These are phyloP conservation scores for Montipora foliosa DNA, from an alignment of 64 coral and sea anemone species.

Conservation along the genomic window DNA sequence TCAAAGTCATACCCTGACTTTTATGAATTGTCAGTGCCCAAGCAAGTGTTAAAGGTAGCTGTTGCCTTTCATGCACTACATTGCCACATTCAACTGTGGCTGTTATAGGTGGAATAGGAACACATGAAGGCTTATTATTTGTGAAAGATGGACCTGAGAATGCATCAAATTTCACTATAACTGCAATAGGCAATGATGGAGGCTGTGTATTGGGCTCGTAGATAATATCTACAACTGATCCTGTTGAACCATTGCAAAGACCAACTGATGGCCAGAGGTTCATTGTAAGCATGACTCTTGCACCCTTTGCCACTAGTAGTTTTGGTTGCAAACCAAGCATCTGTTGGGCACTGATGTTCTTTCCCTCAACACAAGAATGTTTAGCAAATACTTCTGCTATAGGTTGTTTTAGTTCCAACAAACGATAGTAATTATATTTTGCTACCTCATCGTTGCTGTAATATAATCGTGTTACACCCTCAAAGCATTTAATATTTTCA, in stretches of 20 bases:
- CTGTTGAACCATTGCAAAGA: neutral
- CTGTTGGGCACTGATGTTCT: neutral
- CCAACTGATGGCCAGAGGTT: neutral
- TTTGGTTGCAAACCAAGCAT: neutral
- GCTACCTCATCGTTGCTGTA: neutral
- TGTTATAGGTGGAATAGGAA: neutral
- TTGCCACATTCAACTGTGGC: neutral
- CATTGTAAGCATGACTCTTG: neutral
- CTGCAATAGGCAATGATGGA: neutral
- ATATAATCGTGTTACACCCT: neutral
- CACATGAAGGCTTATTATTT: neutral
- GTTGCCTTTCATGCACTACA: neutral
- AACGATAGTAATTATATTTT: neutral
- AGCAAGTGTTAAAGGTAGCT: neutral
- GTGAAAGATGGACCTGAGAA: neutral
- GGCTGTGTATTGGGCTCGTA: neutral
- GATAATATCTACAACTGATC: neutral
- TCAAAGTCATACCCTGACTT: constrained; percentile 34
- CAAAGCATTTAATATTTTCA: neutral
- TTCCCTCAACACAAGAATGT: neutral
- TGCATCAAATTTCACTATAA: neutral
- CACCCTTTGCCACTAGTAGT: neutral
- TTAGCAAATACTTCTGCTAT: neutral
- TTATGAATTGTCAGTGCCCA: constrained; percentile 29
- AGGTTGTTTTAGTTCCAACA: neutral